Evolutionary conservation across 1,140 invertebrate genomes (phyloP), one percentile per base, ranked within the genome.

Genomic region (Druon quercuslanigerum): DNA sequence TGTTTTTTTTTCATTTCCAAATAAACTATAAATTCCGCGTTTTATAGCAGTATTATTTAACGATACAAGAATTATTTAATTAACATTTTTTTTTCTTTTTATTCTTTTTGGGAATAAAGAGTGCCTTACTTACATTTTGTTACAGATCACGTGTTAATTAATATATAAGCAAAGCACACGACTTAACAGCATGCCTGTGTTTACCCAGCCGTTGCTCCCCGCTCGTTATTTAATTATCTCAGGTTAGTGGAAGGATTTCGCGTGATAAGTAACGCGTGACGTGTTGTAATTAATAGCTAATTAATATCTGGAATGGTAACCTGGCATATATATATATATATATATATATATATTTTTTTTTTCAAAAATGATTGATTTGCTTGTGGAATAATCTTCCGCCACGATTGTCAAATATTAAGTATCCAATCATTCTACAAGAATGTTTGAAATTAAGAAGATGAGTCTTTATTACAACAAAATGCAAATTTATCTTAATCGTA

Each of bases 261-360:
- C 72, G 66, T 57, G 79, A 74, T 80, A 78, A 78, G 77, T 75
- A 80, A 46, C 74, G 57, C 50, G 71, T 81, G 75, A 77, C 71
- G 40, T 74, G 74, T 72, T 76, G 79, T 84, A 82, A 84, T 84
- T 85, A 86, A 86, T 85, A 76, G 83, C 73, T 86, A 84, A 85
- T 86, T 83, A 86, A 83, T 78, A 76, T 72, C 50, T 19, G 66
- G 73, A 76, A 80, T 78, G 70, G 79, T 54, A 66, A 73, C 73
- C 77, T 74, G 73, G 81, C 74, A 80, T 77, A 79, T 73, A 72
- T 74, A 75, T 57, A 73, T 52, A 51, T n/a, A 76, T 52, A 80
- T 77, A 79, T 73, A 72, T 74, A 75, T 57, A 73, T 52, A 51
- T n/a, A 76, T 52, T n/a, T n/a, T n/a, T n/a, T n/a, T n/a, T 76